phyloP scores from a whole-genome alignment of 2,113 vertebrate species.

The Enhydra lutris region DNA sequence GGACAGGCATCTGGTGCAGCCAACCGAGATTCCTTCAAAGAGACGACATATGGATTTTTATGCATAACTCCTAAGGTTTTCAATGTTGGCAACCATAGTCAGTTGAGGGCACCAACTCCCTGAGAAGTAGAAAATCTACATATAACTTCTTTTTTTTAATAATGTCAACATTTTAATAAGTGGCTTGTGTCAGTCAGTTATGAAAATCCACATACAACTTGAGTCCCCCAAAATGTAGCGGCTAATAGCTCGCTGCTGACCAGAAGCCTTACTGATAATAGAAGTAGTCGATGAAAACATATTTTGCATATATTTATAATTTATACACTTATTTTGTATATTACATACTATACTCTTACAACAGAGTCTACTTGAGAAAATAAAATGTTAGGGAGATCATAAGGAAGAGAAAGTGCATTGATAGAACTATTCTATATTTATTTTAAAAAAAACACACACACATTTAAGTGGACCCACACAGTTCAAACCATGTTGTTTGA shows the following conservation, averaged over 20 bases:
- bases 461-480: neutral
- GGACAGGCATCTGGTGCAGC: accelerated
- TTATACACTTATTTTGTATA: neutral
- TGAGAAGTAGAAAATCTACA: neutral
- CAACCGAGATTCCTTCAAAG: neutral
- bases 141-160: neutral
- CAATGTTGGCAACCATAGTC: neutral
- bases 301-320: neutral
- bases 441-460: no score
- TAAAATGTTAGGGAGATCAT: neutral
- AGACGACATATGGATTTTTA: neutral
- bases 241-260: neutral
- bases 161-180: neutral
- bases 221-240: neutral
- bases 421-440: neutral
- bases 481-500: neutral
- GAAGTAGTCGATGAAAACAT: neutral
- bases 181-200: neutral
- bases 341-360: neutral
- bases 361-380: neutral
- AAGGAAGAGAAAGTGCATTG: neutral
- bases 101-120: neutral
- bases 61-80: neutral
- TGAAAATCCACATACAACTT: neutral
- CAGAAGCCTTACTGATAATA: neutral